Evolutionary conservation across 2,888 invertebrate genomes (phyloP).

Genomic region (Dynastes maya): DNA sequence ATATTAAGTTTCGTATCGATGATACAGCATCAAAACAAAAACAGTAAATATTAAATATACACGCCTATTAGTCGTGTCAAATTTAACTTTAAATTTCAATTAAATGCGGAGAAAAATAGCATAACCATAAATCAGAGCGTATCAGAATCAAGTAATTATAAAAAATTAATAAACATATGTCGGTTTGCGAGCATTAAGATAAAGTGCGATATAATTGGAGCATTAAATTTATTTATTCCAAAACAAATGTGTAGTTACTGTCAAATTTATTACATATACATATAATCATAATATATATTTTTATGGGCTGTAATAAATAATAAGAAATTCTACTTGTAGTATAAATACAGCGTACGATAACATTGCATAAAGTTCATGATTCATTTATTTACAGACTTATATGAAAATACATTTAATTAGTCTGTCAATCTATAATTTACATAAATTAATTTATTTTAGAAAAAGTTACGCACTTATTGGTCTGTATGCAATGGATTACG

Average conservation of each 20-base stretch:
- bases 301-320: constrained; percentile 31
- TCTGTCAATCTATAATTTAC: constrained; percentile 25
- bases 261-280: constrained; percentile 42
- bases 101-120: constrained; percentile 48
- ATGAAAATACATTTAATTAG: constrained; percentile 29
- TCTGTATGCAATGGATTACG: background rate
- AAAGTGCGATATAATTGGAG: constrained; percentile 46
- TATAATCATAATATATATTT: constrained; percentile 37
- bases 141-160: constrained; percentile 46
- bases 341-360: constrained; percentile 15
- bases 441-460: constrained; percentile 25
- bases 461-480: background rate
- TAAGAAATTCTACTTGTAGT: constrained; percentile 35
- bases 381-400: constrained; percentile 31
- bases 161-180: constrained; percentile 51
- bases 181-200: constrained; percentile 48
- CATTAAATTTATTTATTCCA: constrained; percentile 46
- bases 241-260: constrained; percentile 46
- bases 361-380: constrained; percentile 28
- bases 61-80: constrained; percentile 43
- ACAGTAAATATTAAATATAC: constrained; percentile 36
- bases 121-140: constrained; percentile 47
- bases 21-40: constrained; percentile 28
- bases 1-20: constrained; percentile 23
- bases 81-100: constrained; percentile 51